These are phyloP conservation scores for Chrysomela aeneicollis DNA, from an alignment of 2,888 invertebrate genomes.

Conservation along the genomic window DNA sequence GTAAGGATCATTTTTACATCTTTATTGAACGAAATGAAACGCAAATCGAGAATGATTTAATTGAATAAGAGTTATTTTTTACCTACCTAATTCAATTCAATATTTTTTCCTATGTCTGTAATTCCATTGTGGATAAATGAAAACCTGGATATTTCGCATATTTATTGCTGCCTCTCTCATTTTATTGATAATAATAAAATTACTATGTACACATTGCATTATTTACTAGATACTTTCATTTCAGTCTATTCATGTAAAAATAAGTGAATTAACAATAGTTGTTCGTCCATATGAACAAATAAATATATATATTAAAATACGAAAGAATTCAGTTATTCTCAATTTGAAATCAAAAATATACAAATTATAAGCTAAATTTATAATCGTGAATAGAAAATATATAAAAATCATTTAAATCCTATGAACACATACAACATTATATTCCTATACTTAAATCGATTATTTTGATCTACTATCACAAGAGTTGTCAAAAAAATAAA, in stretches of 20 bases:
- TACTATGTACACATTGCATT: neutral
- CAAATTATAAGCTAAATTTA: neutral
- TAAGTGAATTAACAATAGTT: neutral
- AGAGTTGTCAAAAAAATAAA: neutral
- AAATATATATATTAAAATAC: neutral
- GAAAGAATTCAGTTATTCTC: neutral
- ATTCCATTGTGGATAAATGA: too few relatives aligned
- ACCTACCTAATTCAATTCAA: too few relatives aligned
- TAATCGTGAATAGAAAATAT: neutral
- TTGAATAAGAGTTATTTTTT: too few relatives aligned
- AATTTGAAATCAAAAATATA: neutral
- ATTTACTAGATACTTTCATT: neutral
- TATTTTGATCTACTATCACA: conserved; percentile 1
- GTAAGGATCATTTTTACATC: too few relatives aligned
- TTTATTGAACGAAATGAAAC: too few relatives aligned
- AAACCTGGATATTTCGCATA: neutral
- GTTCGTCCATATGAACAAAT: neutral
- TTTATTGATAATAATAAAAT: neutral
- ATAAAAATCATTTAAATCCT: neutral
- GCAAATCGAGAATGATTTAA: too few relatives aligned
- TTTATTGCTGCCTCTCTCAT: neutral
- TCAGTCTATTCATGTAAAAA: neutral
- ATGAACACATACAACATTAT: conserved; percentile 3
- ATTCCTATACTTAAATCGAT: neutral
- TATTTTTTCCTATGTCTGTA: too few relatives aligned